These are phyloP conservation scores for Aramus guarauna DNA, from an alignment of 2,113 vertebrate species.

Conservation along the genomic window DNA sequence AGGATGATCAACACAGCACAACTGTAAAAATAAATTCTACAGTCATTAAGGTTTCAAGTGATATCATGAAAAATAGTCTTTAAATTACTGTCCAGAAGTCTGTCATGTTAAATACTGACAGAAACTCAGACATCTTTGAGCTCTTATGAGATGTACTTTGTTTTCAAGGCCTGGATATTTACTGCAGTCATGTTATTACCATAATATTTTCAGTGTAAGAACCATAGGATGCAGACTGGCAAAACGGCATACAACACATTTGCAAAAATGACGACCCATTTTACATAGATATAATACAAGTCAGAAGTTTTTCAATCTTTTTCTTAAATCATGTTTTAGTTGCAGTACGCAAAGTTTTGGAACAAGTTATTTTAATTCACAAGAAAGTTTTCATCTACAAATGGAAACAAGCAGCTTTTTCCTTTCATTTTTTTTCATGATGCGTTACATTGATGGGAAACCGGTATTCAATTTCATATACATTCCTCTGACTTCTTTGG, in stretches of 20 bases:
- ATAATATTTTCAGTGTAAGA: neutral
- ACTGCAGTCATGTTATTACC: neutral
- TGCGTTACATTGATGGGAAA: neutral
- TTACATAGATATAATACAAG: neutral
- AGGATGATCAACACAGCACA: conserved; percentile 85
- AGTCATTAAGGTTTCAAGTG: neutral
- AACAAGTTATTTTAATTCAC: neutral
- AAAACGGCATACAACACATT: neutral
- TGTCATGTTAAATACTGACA: neutral
- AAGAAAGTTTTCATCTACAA: neutral
- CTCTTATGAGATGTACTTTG: neutral
- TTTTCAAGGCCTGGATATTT: neutral
- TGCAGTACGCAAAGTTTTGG: neutral
- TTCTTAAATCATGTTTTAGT: neutral
- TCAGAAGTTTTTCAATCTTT: neutral
- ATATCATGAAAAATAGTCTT: neutral
- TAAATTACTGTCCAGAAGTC: neutral
- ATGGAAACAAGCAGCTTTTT: neutral
- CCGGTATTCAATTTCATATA: neutral
- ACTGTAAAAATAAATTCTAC: conserved; percentile 65
- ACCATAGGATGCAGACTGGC: neutral
- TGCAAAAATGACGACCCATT: neutral
- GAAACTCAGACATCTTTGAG: neutral
- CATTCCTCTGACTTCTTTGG: neutral
- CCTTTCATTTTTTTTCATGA: neutral